These are phyloP conservation scores for Acarapis woodi DNA, from an alignment of 1,140 invertebrate genomes.

Conservation along the genomic window DNA sequence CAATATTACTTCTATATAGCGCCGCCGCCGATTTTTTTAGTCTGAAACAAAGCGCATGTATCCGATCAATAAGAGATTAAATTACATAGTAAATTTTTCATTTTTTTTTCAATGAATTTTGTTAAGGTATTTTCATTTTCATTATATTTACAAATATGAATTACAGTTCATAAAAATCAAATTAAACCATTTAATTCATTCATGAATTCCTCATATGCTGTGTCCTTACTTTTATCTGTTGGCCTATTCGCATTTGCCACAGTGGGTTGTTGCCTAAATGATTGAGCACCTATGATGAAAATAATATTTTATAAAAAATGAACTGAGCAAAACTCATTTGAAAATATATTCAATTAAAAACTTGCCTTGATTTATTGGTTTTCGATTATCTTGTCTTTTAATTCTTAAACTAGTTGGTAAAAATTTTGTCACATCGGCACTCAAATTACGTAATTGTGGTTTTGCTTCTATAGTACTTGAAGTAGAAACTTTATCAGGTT, in stretches of 20 bases:
- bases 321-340: neutral
- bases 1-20: no score
- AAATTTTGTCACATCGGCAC: constrained; percentile 78
- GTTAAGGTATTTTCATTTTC: no score
- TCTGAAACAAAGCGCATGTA: no score
- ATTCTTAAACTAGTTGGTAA: constrained; percentile 66
- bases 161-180: constrained; percentile 20
- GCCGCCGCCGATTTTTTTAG: no score
- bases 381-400: constrained; percentile 35
- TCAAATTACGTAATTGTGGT: constrained; percentile 70
- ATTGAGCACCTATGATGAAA: neutral
- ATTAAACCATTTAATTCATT: constrained; percentile 82
- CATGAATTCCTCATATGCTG: constrained; percentile 94
- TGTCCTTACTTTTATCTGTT: constrained; percentile 50
- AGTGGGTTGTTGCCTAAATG: neutral
- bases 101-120: no score
- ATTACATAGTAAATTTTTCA: no score
- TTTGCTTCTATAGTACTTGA: constrained; percentile 62
- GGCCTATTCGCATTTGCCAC: neutral
- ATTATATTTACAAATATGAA: constrained; percentile 25
- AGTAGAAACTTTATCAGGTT: constrained; percentile 13
- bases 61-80: no score
- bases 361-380: constrained; percentile 11
- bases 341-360: neutral
- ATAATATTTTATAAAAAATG: neutral